These are phyloP conservation scores for Dryas iulia DNA, from an alignment of 1,140 invertebrate genomes.

Conservation along the genomic window DNA sequence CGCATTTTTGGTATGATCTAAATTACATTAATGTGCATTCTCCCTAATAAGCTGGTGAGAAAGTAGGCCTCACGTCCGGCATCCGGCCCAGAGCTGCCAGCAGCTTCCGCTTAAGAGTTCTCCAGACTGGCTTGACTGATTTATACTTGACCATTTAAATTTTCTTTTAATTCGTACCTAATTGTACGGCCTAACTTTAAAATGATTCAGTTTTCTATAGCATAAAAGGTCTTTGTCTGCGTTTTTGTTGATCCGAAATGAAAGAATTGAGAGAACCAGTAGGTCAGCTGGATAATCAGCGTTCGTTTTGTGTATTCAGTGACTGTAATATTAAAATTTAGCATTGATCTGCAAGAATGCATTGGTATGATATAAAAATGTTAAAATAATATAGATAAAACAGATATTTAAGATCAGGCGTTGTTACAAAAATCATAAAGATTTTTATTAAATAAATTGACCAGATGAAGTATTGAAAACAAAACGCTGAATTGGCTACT, in stretches of 20 bases:
- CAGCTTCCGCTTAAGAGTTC: constrained; percentile 46
- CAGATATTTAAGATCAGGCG: neutral
- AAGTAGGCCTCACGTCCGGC: constrained; percentile 49
- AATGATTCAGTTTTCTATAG: neutral
- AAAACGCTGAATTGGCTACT: constrained; percentile 6
- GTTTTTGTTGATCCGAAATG: constrained; percentile 1
- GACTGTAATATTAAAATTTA: neutral
- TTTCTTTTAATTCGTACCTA: constrained; percentile 4
- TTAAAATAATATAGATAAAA: neutral
- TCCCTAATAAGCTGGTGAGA: constrained; percentile 35
- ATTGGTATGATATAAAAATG: neutral
- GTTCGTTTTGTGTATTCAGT: neutral
- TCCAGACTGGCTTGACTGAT: constrained; percentile 39
- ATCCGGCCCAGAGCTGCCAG: constrained; percentile 48
- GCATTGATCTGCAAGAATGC: neutral
- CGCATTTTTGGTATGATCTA: too few relatives aligned
- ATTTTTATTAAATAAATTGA: neutral
- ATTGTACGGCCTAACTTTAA: neutral
- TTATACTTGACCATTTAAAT: constrained; percentile 39
- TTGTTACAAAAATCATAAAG: too few relatives aligned
- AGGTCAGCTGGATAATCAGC: neutral
- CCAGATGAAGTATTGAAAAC: neutral
- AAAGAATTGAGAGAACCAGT: neutral
- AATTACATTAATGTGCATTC: neutral
- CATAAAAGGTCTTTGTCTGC: neutral